phyloP scores from a whole-genome alignment of 1,140 invertebrate genomes.

The Drosophila yakuba region DNA sequence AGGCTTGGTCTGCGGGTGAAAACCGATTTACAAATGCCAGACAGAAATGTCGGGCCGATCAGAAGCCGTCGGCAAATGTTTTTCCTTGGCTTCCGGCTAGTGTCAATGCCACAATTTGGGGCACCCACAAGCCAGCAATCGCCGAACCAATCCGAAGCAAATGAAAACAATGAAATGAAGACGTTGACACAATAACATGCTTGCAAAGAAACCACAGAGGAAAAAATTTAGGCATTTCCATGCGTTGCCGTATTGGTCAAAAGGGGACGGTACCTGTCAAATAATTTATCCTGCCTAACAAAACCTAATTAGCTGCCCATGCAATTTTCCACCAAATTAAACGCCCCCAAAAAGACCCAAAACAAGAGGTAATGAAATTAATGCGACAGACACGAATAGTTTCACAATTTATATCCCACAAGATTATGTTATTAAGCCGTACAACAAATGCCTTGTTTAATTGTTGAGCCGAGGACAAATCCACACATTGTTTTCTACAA shows the following conservation, averaged over 20 bases:
- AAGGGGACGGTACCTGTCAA: slow-evolving; percentile 58
- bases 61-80: slow-evolving; percentile 76
- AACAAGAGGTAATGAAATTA: slow-evolving; percentile 46
- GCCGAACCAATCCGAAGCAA: slow-evolving; percentile 23
- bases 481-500: slow-evolving; percentile 12
- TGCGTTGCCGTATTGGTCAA: slow-evolving; percentile 24
- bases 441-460: background rate
- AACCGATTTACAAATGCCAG: slow-evolving; percentile 61
- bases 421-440: slow-evolving; percentile 30
- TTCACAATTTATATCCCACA: slow-evolving; percentile 37
- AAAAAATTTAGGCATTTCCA: slow-evolving; percentile 8
- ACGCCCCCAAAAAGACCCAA: slow-evolving; percentile 44
- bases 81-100: slow-evolving; percentile 78
- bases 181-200: slow-evolving; percentile 53
- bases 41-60: slow-evolving; percentile 44
- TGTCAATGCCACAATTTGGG: slow-evolving; percentile 80
- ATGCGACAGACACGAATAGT: slow-evolving; percentile 34
- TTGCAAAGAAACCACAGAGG: background rate
- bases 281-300: slow-evolving; percentile 59
- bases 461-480: slow-evolving; percentile 18
- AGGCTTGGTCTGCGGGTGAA: slow-evolving; percentile 13
- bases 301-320: slow-evolving; percentile 67
- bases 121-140: slow-evolving; percentile 19
- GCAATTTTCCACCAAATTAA: slow-evolving; percentile 78
- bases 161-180: slow-evolving; percentile 41